Conservation (phyloP, 2,888 invertebrate species). For the Eueremaeus valkanovi region DNA sequence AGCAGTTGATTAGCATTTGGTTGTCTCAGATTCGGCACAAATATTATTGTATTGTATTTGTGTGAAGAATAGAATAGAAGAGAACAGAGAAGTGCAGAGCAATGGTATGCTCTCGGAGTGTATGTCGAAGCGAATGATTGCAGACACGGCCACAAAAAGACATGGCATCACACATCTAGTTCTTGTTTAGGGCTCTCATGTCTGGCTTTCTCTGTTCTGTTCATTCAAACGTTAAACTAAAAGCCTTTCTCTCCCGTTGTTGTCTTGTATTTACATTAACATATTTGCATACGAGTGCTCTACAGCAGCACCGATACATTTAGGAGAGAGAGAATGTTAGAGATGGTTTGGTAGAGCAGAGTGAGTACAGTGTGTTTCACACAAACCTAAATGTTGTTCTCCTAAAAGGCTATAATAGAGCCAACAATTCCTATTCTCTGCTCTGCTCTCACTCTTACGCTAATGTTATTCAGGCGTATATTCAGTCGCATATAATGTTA, state of each 20-base stretch:
- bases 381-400: neutral
- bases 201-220: neutral
- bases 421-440: neutral
- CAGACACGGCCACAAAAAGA: conserved; percentile 29
- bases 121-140: conserved; percentile 11
- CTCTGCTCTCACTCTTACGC: conserved; percentile 3
- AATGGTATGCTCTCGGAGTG: neutral
- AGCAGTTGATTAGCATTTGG: neutral
- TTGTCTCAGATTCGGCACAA: neutral
- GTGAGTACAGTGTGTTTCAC: neutral
- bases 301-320: neutral
- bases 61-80: neutral
- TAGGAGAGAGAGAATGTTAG: too few species aligned
- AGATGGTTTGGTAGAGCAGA: too few species aligned
- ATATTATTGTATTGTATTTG: neutral
- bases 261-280: conserved; percentile 15
- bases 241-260: conserved; percentile 12
- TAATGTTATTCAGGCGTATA: conserved; percentile 33
- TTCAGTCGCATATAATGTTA: neutral
- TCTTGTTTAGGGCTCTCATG: neutral
- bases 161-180: neutral
- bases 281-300: conserved; percentile 18
- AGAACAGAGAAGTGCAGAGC: neutral
- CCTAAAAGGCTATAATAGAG: neutral
- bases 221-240: conserved; percentile 33